Base-by-base conservation (phyloP, 2,888 invertebrate genomes). In the Pristionchus exspectatus region DNA sequence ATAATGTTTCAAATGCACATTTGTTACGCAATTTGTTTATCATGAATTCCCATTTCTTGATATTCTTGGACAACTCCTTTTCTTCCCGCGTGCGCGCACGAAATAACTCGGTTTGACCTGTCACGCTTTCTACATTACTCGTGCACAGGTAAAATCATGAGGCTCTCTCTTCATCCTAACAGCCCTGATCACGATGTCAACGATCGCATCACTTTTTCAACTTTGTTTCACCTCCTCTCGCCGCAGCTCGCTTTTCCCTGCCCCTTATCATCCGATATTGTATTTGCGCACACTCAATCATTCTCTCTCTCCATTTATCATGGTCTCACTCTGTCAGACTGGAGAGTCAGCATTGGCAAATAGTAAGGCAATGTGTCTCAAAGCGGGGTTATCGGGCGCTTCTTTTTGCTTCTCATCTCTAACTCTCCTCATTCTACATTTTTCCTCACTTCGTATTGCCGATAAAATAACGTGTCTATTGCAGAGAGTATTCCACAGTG, bases 231-330 rank as follows among this genome's bases (percentile, higher is more conserved):
- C 16, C 33, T 33, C 16, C 33, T 33, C 69, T 72, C 69, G 2
- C 66, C 27, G 66, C 69, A 72, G 74, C 74, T 74, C 74, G 14
- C 74, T 74, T 74, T 74, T 74, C 38, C 38, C 10, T 12, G 44
- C 38, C 38, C 30, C 69, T 33, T 69, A 69, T 69, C 69, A 30
- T 33, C 69, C 21, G 27, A 33, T 74, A 74, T 74, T 18, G 24
- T 74, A 74, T 74, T 74, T 74, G 74, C 74, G 7, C 74, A 66
- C n/a, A 69, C n/a, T 63, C n/a, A 21, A 63, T 63, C 63, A 63
- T n/a, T n/a, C 0, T 3, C 44, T 63, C 63, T 63, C 63, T 56
- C 5, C 56, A 18, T 56, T 18, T 66, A 27, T 24, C 24, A 10
- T 27, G 24, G 12, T 10, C 24, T 27, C 66, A 27, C 33, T 2